Evolutionary conservation across 1,140 invertebrate genomes (phyloP).

Genomic region (Diorhabda sublineata): DNA sequence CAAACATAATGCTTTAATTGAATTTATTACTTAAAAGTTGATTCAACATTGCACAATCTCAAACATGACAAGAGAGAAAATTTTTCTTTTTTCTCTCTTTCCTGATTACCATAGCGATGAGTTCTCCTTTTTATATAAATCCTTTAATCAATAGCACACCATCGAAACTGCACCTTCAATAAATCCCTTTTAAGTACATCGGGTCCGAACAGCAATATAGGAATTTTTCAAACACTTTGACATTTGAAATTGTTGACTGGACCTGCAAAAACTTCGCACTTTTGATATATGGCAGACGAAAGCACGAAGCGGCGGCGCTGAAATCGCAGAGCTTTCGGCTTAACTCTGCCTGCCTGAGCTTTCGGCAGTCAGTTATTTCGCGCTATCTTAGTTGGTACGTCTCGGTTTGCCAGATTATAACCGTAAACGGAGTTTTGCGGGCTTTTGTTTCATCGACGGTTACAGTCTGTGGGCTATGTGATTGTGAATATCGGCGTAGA

Average conservation of each 20-base stretch:
- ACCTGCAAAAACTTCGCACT: conserved; percentile 17
- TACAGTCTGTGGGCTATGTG: too few relatives aligned
- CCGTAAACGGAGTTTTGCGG: too few relatives aligned
- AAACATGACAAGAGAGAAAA: too few relatives aligned
- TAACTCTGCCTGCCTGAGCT: conserved; percentile 15
- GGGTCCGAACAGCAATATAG: conserved; percentile 13
- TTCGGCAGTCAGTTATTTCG: conserved; percentile 19
- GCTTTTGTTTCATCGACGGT: too few relatives aligned
- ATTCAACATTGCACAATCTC: too few relatives aligned
- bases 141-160: conserved; percentile 11
- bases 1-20: too few relatives aligned
- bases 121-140: conserved; percentile 1
- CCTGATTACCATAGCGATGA: conserved; percentile 1
- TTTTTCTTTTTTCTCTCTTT: not conserved
- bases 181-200: conserved; percentile 17
- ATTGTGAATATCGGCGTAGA: too few relatives aligned
- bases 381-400: conserved; percentile 4
- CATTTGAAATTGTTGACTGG: conserved; percentile 18
- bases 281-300: conserved; percentile 8
- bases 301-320: conserved; percentile 12
- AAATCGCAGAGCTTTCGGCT: conserved; percentile 14
- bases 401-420: too few relatives aligned
- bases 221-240: conserved; percentile 21
- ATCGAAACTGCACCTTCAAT: conserved; percentile 12
- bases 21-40: too few relatives aligned